Base-by-base conservation (phyloP, 2,797 vertebrate species). In the Macropodus opercularis region DNA sequence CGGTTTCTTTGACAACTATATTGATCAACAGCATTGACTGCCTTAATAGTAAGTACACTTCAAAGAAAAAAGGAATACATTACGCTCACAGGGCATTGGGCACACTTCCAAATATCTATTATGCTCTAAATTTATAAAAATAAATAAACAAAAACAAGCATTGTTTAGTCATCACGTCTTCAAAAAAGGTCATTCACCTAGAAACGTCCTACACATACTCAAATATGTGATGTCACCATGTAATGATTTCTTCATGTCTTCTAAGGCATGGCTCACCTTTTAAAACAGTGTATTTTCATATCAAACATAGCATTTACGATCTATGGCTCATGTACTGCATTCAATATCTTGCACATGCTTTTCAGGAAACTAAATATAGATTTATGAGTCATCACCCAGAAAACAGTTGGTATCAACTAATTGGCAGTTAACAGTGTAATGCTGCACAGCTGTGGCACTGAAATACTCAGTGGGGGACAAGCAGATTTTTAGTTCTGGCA, bases 11-110 rank as follows among this genome's bases (percentile, higher is more conserved):
- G 15, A 55, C 40, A 59, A 35, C 38, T 24, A 15, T 54, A 83
- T 72, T 63, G 74, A 84, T 63, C 63, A 19, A 60, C 42, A 27
- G 11, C 17, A 81, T 56, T 52, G 59, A 79, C 34, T 50, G 14
- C 21, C 8, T 59, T 66, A 44, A 68, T 29, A 38, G 52, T 51
- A 60, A 70, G 42, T 61, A 57, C 71, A 70, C 48, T 47, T 67
- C 21, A 43, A 63, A 60, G 22, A 67, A 38, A n/a, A 31, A 53
- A 41, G 53, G 54, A 61, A 74, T 38, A 31, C n/a, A 55, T 52
- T 47, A 50, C 15, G 18, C 15, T 40, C n/a, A 14, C 31, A 38
- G 23, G 11, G 75, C 36, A 29, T 6, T 1, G 13, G 24, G 24
- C 8, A 27, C 18, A 2, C 2, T 42, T 57, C n/a, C 18, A 40